Evolutionary conservation across 2,888 invertebrate genomes (phyloP).

Genomic region (Gastracanthus pulcherrimus): DNA sequence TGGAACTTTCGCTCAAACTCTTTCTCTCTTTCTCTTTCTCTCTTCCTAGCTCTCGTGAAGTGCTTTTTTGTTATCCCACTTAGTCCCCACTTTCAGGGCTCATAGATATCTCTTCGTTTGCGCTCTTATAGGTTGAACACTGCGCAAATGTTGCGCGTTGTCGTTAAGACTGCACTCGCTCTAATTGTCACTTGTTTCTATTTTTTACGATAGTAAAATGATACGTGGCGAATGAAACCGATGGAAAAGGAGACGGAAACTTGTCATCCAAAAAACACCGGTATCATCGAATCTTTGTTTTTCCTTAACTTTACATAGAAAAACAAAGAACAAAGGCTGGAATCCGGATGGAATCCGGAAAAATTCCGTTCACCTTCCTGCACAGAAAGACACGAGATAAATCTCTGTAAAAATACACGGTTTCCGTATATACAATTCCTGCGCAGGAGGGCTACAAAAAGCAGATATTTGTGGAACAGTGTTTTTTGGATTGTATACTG

Average conservation of each 20-base stretch:
- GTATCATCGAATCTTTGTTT: not conserved
- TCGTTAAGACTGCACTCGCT: constrained; percentile 18
- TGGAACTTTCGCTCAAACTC: not conserved
- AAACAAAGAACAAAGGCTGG: not conserved
- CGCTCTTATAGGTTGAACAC: not conserved
- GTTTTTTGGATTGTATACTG: not conserved
- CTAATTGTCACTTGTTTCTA: not conserved
- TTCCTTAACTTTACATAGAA: not conserved
- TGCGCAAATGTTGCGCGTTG: constrained; percentile 9
- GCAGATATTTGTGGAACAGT: not conserved
- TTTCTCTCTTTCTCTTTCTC: not conserved
- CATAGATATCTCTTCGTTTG: constrained; percentile 22
- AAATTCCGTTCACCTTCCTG: not conserved
- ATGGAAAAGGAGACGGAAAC: constrained; percentile 9
- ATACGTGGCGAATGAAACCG: constrained; percentile 49
- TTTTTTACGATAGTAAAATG: constrained; percentile 24
- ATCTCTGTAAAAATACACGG: not conserved
- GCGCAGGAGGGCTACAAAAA: not conserved
- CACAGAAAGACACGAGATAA: not conserved
- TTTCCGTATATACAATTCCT: no score
- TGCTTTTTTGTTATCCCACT: constrained; percentile 12
- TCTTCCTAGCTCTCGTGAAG: constrained; percentile 12
- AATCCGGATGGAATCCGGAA: not conserved
- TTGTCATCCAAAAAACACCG: constrained; percentile 21
- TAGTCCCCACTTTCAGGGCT: not conserved